A percentile compares a stretch with the other conserved stretches of the same genome.
These are phyloP conservation scores for Paratilapia polleni DNA, from an alignment of 2,113 vertebrate genomes.

Conservation along the genomic window DNA sequence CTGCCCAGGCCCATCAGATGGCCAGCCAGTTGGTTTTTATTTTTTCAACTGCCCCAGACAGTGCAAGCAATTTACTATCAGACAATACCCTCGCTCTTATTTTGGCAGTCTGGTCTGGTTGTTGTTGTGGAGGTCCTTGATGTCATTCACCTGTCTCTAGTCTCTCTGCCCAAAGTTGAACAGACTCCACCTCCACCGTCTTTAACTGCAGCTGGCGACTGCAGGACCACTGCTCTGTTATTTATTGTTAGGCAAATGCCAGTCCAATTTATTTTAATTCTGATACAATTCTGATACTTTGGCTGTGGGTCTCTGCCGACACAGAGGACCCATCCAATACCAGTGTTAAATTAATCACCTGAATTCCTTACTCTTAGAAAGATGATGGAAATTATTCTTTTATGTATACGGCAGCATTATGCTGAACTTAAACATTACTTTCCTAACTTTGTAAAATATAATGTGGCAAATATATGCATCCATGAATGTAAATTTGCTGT, in stretches of 20 bases:
- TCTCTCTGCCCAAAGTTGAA: not conserved
- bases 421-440: not conserved
- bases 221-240: not conserved
- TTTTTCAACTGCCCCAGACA: not conserved
- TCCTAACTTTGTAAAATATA: not conserved
- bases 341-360: not conserved
- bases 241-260: not conserved
- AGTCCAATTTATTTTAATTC: not conserved
- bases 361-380: not conserved
- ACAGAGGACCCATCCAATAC: not conserved
- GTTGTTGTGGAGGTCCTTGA: not conserved
- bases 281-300: not conserved
- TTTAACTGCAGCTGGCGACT: not conserved
- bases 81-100: not conserved
- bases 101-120: not conserved
- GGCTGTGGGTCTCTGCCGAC: not conserved
- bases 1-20: not conserved
- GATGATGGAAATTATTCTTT: not conserved
- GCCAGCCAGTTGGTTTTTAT: rapidly evolving
- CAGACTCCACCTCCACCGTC: not conserved
- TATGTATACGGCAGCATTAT: not conserved
- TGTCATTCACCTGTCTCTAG: not conserved
- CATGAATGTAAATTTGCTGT: no score
- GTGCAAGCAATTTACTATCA: not conserved
- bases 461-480: not conserved